Conservation (phyloP, 1,140 invertebrate genomes). For the Diabrotica virgifera region DNA sequence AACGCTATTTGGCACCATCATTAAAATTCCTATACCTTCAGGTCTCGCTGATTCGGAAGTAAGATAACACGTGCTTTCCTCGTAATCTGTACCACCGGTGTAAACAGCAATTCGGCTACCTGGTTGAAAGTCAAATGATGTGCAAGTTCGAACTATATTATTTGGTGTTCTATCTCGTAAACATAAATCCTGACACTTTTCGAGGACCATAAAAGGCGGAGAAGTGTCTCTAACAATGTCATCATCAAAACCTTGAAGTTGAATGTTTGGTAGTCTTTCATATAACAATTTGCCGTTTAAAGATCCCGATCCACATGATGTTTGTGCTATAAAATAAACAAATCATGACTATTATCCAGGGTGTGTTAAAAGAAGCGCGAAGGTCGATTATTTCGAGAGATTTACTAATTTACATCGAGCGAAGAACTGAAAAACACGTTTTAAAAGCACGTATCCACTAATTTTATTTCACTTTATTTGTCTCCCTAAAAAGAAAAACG, state of each 20-base stretch:
- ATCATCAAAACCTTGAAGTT: constrained; percentile 83
- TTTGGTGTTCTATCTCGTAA: constrained; percentile 73
- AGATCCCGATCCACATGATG: constrained; percentile 80
- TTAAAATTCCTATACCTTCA: constrained; percentile 80
- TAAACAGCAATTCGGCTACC: constrained; percentile 78
- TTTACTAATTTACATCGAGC: too few relatives aligned
- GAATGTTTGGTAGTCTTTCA: constrained; percentile 82
- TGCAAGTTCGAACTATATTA: constrained; percentile 77
- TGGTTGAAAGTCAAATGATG: constrained; percentile 87
- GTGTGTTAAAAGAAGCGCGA: too few relatives aligned
- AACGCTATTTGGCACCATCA: constrained; percentile 80
- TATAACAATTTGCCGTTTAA: constrained; percentile 77
- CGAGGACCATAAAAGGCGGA: constrained; percentile 79
- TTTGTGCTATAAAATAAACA: constrained; percentile 66
- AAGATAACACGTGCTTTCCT: constrained; percentile 86
- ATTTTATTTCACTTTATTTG: too few relatives aligned
- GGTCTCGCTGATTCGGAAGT: constrained; percentile 79
- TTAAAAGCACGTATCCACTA: too few relatives aligned
- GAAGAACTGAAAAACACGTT: too few relatives aligned
- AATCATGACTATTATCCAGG: too few relatives aligned
- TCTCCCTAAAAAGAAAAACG: too few relatives aligned
- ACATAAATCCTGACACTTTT: constrained; percentile 82
- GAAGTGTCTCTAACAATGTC: constrained; percentile 80
- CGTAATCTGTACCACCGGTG: constrained; percentile 78
- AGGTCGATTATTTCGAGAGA: too few relatives aligned